These are phyloP conservation scores for Falcunculus frontatus DNA, from an alignment of 2,113 vertebrate species.

Conservation along the genomic window DNA sequence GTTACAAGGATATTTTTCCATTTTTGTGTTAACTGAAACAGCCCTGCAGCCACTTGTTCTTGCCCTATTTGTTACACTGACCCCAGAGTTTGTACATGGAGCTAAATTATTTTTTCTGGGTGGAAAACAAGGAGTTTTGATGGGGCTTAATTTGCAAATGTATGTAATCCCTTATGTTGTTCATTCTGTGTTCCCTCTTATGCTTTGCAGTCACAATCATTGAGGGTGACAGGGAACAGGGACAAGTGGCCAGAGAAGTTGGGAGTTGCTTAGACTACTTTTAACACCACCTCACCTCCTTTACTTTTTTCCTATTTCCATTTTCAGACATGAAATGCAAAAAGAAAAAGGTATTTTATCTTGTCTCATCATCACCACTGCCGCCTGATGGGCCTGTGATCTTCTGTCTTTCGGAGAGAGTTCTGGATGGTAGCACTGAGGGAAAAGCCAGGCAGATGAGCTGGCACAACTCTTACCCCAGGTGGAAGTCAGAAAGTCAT, in stretches of 20 bases:
- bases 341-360: neutral
- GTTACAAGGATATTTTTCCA: neutral
- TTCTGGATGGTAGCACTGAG: neutral
- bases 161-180: neutral
- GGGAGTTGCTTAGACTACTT: neutral
- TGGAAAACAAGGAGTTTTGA: neutral
- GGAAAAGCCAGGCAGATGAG: neutral
- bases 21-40: neutral
- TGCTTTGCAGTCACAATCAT: neutral
- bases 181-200: neutral
- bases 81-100: neutral
- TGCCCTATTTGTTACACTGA: neutral
- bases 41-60: neutral
- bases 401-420: neutral
- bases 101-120: neutral
- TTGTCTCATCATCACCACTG: neutral
- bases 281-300: neutral
- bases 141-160: neutral
- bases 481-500: neutral
- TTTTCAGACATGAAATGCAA: neutral
- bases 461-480: neutral
- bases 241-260: neutral
- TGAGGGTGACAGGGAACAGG: neutral
- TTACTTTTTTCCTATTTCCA: neutral
- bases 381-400: rapidly evolving